Evolutionary conservation across 2,797 vertebrate genomes (phyloP).

Genomic region (Florisuga fusca): DNA sequence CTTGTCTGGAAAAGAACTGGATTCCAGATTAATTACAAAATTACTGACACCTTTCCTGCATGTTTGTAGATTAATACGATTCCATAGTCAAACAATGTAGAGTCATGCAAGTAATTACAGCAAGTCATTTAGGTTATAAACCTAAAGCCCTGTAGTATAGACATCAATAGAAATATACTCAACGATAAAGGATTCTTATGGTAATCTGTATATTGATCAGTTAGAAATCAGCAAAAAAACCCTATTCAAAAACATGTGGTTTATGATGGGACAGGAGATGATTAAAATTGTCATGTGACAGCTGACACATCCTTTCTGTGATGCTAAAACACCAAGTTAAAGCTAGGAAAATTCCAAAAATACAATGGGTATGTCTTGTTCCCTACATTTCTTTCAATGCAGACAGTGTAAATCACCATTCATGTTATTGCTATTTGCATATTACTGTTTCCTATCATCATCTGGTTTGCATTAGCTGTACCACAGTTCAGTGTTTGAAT

Average conservation of each 20-base stretch:
- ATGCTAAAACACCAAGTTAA: neutral
- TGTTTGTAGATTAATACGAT: neutral
- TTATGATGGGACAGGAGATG: neutral
- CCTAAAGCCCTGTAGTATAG: neutral
- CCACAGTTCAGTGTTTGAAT: neutral
- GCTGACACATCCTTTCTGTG: neutral
- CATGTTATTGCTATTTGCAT: constrained; percentile 14
- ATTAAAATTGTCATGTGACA: neutral
- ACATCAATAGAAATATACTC: constrained; percentile 13
- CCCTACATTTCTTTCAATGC: neutral
- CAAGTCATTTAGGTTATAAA: too few species aligned
- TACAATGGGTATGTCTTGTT: neutral
- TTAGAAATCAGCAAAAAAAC: neutral
- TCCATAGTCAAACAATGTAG: neutral
- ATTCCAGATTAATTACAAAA: constrained; percentile 45
- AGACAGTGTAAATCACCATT: neutral
- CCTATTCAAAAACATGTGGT: neutral
- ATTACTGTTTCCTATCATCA: neutral
- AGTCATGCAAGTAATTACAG: neutral
- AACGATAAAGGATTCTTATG: neutral
- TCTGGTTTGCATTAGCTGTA: neutral
- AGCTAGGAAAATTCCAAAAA: neutral
- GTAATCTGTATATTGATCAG: constrained; percentile 5
- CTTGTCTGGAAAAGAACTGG: constrained; percentile 7
- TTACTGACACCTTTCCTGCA: neutral